Percentiles rank a stretch among this genome's conserved stretches.
These are phyloP conservation scores for Linyphia triangularis DNA, from an alignment of 2,888 invertebrate genomes.

Conservation along the genomic window DNA sequence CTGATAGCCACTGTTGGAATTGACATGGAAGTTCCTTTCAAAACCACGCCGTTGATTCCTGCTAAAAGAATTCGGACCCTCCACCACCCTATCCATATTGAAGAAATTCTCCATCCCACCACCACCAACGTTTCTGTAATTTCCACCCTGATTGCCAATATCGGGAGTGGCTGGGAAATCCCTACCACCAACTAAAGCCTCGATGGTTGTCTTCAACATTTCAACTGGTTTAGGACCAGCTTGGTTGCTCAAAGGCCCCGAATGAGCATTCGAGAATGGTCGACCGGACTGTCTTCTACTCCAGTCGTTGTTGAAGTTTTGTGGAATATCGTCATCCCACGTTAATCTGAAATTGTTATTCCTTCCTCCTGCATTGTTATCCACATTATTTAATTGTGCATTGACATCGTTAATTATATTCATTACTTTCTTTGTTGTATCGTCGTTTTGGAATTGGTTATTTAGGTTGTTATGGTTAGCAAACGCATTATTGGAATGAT, in stretches of 20 bases:
- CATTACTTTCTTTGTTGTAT: constrained; percentile 54
- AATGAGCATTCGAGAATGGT: constrained; percentile 57
- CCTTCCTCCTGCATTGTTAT: constrained; percentile 1
- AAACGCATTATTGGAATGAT: background rate
- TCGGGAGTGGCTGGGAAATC: constrained; percentile 2
- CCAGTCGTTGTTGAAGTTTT: constrained; percentile 44
- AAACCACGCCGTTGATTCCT: constrained; percentile 48
- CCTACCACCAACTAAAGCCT: constrained; percentile 34
- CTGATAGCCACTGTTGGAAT: constrained; percentile 61
- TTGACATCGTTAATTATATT: constrained; percentile 54
- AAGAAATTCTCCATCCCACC: constrained; percentile 64
- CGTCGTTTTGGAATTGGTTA: constrained; percentile 49
- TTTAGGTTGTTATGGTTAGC: constrained; percentile 23
- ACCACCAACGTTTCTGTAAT: constrained; percentile 48
- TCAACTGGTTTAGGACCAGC: constrained; percentile 33
- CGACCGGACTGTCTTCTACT: constrained; percentile 52
- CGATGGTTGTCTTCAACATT: constrained; percentile 27
- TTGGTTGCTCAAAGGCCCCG: constrained; percentile 54
- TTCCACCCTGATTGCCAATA: constrained; percentile 3
- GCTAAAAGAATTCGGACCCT: constrained; percentile 68
- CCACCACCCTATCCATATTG: constrained; percentile 30
- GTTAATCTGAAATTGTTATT: constrained; percentile 41
- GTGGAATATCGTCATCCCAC: constrained; percentile 61
- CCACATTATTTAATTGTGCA: constrained; percentile 30
- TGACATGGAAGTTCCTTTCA: constrained; percentile 63